Percentiles rank a stretch among this genome's conserved stretches.
These are phyloP conservation scores for Onthophagus sagittarius DNA, from an alignment of 2,888 invertebrate genomes.

Conservation along the genomic window DNA sequence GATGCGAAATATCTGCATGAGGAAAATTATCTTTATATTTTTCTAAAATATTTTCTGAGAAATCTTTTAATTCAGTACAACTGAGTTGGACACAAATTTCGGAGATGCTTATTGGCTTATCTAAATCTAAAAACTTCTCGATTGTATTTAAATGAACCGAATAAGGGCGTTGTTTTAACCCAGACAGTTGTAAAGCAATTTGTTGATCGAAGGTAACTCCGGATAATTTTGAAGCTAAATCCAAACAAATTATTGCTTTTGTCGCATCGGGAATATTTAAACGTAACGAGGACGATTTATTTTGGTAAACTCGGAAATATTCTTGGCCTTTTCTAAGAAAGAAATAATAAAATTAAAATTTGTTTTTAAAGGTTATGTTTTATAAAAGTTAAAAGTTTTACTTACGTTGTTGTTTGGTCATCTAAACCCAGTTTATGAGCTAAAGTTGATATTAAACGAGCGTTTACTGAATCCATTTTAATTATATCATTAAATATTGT, in stretches of 20 bases:
- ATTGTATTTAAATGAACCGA: slow-evolving; percentile 55
- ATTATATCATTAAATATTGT: neutral
- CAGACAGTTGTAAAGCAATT: slow-evolving; percentile 57
- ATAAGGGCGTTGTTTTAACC: slow-evolving; percentile 55
- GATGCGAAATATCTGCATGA: slow-evolving; percentile 55
- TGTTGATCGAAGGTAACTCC: slow-evolving; percentile 56
- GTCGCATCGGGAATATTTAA: slow-evolving; percentile 54
- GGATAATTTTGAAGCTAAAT: slow-evolving; percentile 54
- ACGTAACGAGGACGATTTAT: slow-evolving; percentile 44
- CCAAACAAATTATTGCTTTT: slow-evolving; percentile 59
- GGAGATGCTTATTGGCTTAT: slow-evolving; percentile 52
- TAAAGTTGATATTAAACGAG: neutral
- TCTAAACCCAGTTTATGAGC: slow-evolving; percentile 19
- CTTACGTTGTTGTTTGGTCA: slow-evolving; percentile 14
- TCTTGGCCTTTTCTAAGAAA: slow-evolving; percentile 53
- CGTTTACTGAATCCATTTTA: neutral
- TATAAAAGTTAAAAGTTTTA: neutral
- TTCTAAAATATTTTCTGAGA: slow-evolving; percentile 55
- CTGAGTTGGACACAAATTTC: slow-evolving; percentile 58
- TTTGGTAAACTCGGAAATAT: slow-evolving; percentile 51
- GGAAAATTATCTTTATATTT: slow-evolving; percentile 53
- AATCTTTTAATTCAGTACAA: slow-evolving; percentile 48
- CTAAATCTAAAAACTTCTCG: slow-evolving; percentile 59
- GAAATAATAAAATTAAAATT: neutral
- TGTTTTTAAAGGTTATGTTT: neutral